These are phyloP conservation scores for Neocrepidodera transversa DNA, from an alignment of 2,888 invertebrate genomes.

Conservation along the genomic window DNA sequence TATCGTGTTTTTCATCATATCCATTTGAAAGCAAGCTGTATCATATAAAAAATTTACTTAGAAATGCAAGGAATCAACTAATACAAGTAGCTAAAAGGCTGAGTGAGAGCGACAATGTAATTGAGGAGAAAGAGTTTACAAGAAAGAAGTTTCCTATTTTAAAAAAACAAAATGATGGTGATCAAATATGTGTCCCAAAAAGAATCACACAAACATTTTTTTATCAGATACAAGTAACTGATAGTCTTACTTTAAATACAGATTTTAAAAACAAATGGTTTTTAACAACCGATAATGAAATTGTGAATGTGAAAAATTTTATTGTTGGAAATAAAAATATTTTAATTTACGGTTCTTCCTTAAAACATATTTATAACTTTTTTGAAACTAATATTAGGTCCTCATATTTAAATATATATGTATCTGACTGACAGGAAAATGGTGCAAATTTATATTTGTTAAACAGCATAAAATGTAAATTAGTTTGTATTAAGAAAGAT, in stretches of 20 bases:
- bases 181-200: not conserved
- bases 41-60: not conserved
- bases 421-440: not conserved
- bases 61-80: not conserved
- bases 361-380: not conserved
- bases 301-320: not conserved
- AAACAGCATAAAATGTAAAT: not conserved
- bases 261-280: not conserved
- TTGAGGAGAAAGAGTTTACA: not conserved
- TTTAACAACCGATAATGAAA: not conserved
- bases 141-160: not conserved
- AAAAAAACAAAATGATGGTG: not conserved
- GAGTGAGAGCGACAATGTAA: not conserved
- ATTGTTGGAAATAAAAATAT: not conserved
- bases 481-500: not conserved
- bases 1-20: not conserved
- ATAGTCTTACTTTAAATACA: not conserved
- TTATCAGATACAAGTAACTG: not conserved
- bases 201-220: not conserved
- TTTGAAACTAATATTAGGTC: not conserved
- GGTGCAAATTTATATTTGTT: not conserved
- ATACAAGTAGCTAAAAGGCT: conserved; percentile 4
- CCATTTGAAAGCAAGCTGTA: conserved; percentile 16
- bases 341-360: not conserved
- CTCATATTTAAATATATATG: not conserved